Evolutionary conservation across 1,140 invertebrate genomes (phyloP).

Genomic region (Parapsyche elsis): DNA sequence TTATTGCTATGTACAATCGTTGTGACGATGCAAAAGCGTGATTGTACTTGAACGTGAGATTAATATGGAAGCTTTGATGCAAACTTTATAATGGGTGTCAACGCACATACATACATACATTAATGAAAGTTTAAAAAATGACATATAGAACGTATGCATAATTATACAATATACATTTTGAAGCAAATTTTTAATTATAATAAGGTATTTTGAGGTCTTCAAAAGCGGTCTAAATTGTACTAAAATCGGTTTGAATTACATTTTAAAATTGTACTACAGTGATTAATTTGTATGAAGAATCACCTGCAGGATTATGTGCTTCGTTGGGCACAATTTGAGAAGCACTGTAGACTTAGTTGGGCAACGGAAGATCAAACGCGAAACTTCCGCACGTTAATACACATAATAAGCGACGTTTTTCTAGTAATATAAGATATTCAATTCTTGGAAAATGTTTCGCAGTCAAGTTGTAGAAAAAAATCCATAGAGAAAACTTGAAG

Average conservation of each 20-base stretch:
- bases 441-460: conserved; percentile 17
- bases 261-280: neutral
- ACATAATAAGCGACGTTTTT: neutral
- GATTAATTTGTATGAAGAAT: neutral
- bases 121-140: too few relatives aligned
- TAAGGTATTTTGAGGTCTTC: too few relatives aligned
- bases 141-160: too few relatives aligned
- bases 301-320: neutral
- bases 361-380: conserved; percentile 20
- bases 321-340: neutral
- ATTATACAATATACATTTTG: neutral
- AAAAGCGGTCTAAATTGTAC: too few relatives aligned
- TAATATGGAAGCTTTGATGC: too few relatives aligned
- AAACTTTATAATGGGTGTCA: too few relatives aligned
- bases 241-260: neutral
- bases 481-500: neutral
- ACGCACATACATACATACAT: too few relatives aligned
- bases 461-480: neutral
- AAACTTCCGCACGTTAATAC: neutral
- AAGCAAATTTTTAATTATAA: neutral
- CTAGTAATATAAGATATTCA: conserved; percentile 5
- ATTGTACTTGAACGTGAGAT: too few relatives aligned
- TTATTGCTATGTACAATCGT: too few relatives aligned
- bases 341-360: neutral
- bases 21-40: too few relatives aligned